These are phyloP conservation scores for Protophormia terraenovae DNA, from an alignment of 2,888 invertebrate species.

Conservation along the genomic window DNA sequence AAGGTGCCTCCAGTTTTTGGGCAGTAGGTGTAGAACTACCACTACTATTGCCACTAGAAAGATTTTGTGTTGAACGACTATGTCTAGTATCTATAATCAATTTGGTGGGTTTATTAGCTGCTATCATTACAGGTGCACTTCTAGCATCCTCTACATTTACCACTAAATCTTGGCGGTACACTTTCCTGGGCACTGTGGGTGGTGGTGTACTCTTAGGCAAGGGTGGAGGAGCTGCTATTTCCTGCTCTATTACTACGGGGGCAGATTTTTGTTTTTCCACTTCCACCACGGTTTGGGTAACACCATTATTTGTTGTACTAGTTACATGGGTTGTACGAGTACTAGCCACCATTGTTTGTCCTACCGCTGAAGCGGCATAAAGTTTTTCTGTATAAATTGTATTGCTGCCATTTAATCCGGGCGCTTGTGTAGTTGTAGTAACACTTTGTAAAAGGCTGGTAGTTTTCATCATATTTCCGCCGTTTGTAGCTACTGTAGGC, in stretches of 20 bases:
- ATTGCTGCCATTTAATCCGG: constrained; percentile 65
- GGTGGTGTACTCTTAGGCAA: constrained; percentile 80
- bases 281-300: constrained; percentile 68
- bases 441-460: constrained; percentile 72
- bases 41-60: constrained; percentile 67
- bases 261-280: constrained; percentile 65
- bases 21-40: constrained; percentile 68
- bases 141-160: constrained; percentile 79
- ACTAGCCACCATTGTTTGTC: constrained; percentile 70
- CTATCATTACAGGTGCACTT: constrained; percentile 37
- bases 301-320: constrained; percentile 65
- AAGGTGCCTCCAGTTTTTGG: constrained; percentile 66
- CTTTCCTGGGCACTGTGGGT: constrained; percentile 79
- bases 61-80: constrained; percentile 72
- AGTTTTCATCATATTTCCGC: constrained; percentile 71
- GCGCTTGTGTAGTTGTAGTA: constrained; percentile 71
- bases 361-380: constrained; percentile 68
- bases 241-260: constrained; percentile 38
- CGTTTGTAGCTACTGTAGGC: constrained; percentile 71
- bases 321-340: constrained; percentile 71
- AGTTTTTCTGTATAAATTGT: constrained; percentile 73
- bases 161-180: constrained; percentile 80
- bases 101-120: constrained; percentile 66
- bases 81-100: constrained; percentile 71
- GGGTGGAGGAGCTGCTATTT: constrained; percentile 75